Evolutionary conservation across 2,113 vertebrate species (phyloP).

Genomic region (Hippopotamus amphibius): DNA sequence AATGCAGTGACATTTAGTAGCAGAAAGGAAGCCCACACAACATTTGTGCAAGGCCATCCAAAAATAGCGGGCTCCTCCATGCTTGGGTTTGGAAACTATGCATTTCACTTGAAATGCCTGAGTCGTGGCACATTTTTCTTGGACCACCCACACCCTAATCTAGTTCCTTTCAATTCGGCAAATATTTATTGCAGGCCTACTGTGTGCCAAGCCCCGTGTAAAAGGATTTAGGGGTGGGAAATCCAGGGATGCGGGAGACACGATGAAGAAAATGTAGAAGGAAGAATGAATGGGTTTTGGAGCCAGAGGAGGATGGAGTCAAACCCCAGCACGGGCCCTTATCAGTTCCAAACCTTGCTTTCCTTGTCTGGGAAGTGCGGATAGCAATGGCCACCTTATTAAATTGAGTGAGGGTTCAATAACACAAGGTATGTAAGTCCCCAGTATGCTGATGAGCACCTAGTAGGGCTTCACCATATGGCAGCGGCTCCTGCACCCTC

Average conservation of each 20-base stretch:
- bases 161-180: not conserved
- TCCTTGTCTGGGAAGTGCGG: not conserved
- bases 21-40: constrained; percentile 80
- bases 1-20: constrained; percentile 80
- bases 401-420: not conserved
- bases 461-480: not conserved
- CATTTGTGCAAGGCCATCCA: constrained; percentile 78
- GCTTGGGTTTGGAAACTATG: constrained; percentile 58
- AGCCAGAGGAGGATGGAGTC: not conserved
- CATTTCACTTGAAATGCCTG: constrained; percentile 33
- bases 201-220: not conserved
- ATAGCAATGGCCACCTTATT: too few relatives aligned
- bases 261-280: fast-evolving
- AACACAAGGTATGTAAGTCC: not conserved
- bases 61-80: constrained; percentile 70
- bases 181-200: not conserved
- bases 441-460: too few relatives aligned
- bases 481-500: not conserved
- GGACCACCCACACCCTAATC: constrained; percentile 39
- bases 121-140: constrained; percentile 53
- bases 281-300: not conserved
- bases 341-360: not conserved
- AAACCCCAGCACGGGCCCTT: not conserved
- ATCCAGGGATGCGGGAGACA: not conserved
- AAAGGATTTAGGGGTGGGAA: not conserved